These are phyloP conservation scores for Xanthia icteritia DNA, from an alignment of 2,888 invertebrate species.

Conservation along the genomic window DNA sequence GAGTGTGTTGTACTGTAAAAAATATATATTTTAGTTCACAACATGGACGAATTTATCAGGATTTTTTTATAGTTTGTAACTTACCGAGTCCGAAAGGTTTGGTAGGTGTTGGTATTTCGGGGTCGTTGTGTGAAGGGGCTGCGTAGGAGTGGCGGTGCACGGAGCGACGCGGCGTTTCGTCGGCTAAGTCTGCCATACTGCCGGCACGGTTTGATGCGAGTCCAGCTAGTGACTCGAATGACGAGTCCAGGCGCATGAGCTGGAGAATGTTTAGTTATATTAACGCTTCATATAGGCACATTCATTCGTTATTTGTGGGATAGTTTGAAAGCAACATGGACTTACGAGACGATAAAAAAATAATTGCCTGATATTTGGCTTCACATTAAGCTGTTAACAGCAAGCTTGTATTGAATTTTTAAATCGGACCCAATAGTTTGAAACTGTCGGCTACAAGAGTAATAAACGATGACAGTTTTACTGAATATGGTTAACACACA, in stretches of 20 bases:
- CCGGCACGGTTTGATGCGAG: slow-evolving; percentile 93
- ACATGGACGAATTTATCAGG: slow-evolving; percentile 38
- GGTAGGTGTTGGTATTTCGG: slow-evolving; percentile 91
- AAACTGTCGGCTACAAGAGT: background rate
- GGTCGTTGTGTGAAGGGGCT: slow-evolving; percentile 87
- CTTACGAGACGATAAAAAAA: background rate
- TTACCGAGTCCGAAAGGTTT: slow-evolving; percentile 96
- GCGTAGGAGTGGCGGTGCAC: slow-evolving; percentile 90
- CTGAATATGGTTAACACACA: slow-evolving; percentile 4
- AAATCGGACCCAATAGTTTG: background rate
- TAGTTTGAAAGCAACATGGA: slow-evolving; percentile 29
- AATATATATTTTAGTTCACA: slow-evolving; percentile 66
- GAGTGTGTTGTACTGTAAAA: slow-evolving; percentile 74
- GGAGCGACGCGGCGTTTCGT: slow-evolving; percentile 88
- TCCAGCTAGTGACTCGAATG: slow-evolving; percentile 93
- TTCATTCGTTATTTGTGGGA: background rate
- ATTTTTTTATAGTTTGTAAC: slow-evolving; percentile 71
- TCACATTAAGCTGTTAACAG: slow-evolving; percentile 18
- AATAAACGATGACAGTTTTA: background rate
- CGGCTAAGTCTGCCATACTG: slow-evolving; percentile 95
- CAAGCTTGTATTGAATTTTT: slow-evolving; percentile 29
- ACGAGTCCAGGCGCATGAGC: slow-evolving; percentile 95
- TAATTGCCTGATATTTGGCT: background rate
- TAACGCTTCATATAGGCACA: background rate
- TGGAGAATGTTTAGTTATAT: slow-evolving; percentile 74